A percentile compares a stretch with the other conserved stretches of the same genome.
phyloP scores from a whole-genome alignment of 2,113 vertebrate species.

The Melierax canorus region DNA sequence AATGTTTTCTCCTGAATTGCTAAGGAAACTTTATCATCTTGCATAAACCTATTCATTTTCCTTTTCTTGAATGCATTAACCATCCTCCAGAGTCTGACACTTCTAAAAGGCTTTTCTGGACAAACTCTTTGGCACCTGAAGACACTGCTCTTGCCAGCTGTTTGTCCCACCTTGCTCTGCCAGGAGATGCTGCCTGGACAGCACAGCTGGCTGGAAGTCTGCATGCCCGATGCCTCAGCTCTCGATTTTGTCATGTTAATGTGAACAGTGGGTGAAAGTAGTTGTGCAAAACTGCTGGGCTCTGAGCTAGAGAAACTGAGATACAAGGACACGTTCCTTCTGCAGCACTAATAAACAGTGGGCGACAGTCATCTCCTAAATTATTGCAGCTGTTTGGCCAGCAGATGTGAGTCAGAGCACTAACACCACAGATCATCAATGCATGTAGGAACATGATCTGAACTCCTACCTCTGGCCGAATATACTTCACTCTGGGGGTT shows the following conservation, averaged over 20 bases:
- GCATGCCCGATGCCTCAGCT: accelerated
- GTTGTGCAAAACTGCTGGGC: background rate
- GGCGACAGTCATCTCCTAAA: background rate
- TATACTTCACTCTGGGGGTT: background rate
- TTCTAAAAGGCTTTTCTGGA: background rate
- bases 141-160: accelerated
- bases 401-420: background rate
- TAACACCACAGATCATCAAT: background rate
- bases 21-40: background rate
- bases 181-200: background rate
- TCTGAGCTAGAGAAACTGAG: background rate
- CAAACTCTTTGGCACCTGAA: background rate
- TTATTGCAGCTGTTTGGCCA: background rate
- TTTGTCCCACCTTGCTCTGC: background rate
- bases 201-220: background rate
- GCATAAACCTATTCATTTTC: background rate
- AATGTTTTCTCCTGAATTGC: accelerated
- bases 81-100: background rate
- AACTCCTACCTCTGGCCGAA: background rate
- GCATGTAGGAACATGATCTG: accelerated
- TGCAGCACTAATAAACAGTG: background rate
- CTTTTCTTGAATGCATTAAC: background rate
- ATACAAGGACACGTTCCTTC: background rate
- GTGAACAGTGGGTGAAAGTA: background rate
- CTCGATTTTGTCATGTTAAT: accelerated